Base-by-base conservation (phyloP, 2,888 invertebrate species). In the Podotricha telesiphe region DNA sequence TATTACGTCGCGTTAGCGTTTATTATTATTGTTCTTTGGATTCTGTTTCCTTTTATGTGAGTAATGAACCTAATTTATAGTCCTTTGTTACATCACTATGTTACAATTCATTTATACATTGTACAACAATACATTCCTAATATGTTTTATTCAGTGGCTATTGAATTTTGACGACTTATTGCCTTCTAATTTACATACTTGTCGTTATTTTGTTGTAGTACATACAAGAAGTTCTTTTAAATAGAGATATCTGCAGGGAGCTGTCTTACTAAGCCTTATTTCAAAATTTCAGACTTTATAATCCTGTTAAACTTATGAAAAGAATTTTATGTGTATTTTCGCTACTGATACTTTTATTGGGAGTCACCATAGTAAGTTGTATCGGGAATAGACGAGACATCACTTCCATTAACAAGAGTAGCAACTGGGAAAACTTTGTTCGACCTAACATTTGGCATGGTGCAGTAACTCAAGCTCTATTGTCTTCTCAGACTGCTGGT, bases 11-110 rank as follows among this genome's bases (percentile, higher is more conserved):
- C 88, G 1, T 75, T 86, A 65, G 80, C 83, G 7, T 71, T 88
- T 45, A 82, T 91, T n/a, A 75, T 86, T 22, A 55, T 84, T 13
- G 84, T 86, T 8, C 67, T 91, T n/a, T 91, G 89, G 87, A 83
- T 87, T 48, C 68, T 80, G 48, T 79, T 86, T 71, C 87, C 90
- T 69, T 88, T 90, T 81, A 74, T 90, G 92, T 92, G 74, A 87
- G 92, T 88, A 70, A 71, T 71, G 48, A 65, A 71, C 68, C 73
- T 73, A 65, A 63, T 72, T 72, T 68, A 75, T 75, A 62, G 47
- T 64, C 71, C 73, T 74, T 76, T 76, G 76, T 75, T 73, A 72
- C 37, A 66, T 51, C 66, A 55, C 71, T 48, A 34, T 34, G 55
- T 37, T 55, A 34, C 55, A 34, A 55, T 37, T 17, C 55, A 37